phyloP scores from a whole-genome alignment of 2,797 vertebrate species.

The Enteromius unitaeniatus region DNA sequence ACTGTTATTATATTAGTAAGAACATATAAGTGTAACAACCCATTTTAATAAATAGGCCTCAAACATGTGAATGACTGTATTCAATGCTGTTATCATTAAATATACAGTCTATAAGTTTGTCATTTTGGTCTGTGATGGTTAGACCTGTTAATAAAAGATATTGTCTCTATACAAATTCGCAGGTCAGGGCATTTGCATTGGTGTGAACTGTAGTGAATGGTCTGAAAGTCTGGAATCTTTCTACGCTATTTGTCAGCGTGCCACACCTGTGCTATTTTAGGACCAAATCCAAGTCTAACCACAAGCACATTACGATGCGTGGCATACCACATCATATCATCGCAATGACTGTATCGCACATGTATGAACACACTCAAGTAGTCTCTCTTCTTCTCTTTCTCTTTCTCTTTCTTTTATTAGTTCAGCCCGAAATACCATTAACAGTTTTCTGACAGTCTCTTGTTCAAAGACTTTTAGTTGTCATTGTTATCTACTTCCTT shows the following conservation, averaged over 20 bases:
- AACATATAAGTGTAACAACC: not conserved
- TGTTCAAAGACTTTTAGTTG: not conserved
- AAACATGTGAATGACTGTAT: not conserved
- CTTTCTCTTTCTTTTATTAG: not conserved
- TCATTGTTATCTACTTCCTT: conserved; percentile 14
- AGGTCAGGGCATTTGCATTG: not conserved
- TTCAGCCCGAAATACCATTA: conserved; percentile 33
- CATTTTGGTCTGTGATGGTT: not conserved
- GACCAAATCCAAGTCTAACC: conserved; percentile 18
- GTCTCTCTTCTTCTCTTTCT: not conserved
- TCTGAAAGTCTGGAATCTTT: not conserved
- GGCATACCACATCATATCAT: conserved; percentile 32
- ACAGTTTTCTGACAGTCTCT: conserved; percentile 25
- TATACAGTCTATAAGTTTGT: not conserved
- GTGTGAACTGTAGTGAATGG: not conserved
- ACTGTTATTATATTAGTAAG: not conserved
- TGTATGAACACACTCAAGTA: not conserved
- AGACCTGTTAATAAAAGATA: not conserved
- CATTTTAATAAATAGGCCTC: not conserved
- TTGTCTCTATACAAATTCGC: not conserved
- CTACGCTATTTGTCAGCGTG: conserved; percentile 4
- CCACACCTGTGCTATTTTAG: conserved; percentile 22
- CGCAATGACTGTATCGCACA: conserved; percentile 8
- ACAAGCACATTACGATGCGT: conserved; percentile 22
- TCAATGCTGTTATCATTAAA: not conserved